Conservation (phyloP, 2,113 vertebrate genomes). For the Macrotus californicus region DNA sequence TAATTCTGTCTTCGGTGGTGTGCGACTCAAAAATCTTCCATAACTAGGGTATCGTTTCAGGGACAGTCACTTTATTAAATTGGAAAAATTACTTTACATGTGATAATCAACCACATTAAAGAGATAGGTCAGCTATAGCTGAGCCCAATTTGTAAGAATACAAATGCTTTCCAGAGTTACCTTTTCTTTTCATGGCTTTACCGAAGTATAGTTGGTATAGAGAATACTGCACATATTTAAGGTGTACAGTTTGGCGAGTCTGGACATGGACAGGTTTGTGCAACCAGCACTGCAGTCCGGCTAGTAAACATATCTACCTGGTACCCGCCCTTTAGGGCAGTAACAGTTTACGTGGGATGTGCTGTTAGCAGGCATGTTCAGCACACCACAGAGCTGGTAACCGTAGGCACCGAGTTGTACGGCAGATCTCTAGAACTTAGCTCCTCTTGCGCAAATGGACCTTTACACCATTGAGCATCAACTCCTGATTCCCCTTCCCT, state of each 20-base stretch:
- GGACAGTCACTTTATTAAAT: neutral
- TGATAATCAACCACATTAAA: neutral
- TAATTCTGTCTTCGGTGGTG: neutral
- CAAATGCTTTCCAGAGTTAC: neutral
- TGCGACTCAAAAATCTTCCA: neutral
- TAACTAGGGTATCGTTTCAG: neutral
- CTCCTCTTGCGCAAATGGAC: too few relatives aligned
- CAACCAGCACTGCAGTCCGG: neutral
- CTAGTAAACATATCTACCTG: neutral
- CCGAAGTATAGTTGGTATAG: neutral
- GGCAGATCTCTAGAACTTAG: neutral
- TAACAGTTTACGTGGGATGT: neutral
- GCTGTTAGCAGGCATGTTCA: neutral
- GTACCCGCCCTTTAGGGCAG: neutral
- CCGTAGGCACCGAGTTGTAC: neutral
- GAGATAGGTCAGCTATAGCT: neutral
- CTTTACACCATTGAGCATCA: too few relatives aligned
- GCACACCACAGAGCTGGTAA: neutral
- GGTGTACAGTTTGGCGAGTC: neutral
- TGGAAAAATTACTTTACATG: neutral
- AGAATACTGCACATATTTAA: neutral
- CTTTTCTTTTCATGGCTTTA: neutral
- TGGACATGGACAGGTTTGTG: neutral
- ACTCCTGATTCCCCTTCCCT: too few relatives aligned
- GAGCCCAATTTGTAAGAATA: neutral